Evolutionary conservation across 2,888 invertebrate species (phyloP).

Genomic region (Mongoloraphidia duomilia): DNA sequence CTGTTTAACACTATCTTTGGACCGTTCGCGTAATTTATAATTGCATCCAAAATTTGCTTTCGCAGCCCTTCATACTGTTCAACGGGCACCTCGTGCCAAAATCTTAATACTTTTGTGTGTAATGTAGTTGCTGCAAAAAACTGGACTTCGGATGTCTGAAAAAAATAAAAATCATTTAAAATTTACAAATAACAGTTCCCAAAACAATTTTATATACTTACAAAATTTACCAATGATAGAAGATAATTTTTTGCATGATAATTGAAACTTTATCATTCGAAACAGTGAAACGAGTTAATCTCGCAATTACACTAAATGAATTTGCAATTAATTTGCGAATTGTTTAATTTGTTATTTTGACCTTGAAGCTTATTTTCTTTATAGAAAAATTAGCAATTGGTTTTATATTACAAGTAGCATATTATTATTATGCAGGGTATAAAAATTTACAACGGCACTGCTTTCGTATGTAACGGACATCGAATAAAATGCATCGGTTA

Average conservation of each 20-base stretch:
- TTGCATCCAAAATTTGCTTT: conserved; percentile 60
- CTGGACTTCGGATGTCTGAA: conserved; percentile 74
- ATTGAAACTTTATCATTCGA: neutral
- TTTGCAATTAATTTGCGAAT: too few species aligned
- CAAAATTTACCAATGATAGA: neutral
- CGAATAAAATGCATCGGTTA: too few species aligned
- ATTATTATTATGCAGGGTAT: too few species aligned
- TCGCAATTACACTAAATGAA: too few species aligned
- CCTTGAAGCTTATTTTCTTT: too few species aligned
- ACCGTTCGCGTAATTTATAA: conserved; percentile 61
- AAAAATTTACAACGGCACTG: too few species aligned
- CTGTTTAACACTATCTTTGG: conserved; percentile 77
- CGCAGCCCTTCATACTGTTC: conserved; percentile 64
- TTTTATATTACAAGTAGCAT: too few species aligned
- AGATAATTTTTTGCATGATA: neutral
- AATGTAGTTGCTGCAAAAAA: conserved; percentile 88
- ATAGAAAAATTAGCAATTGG: too few species aligned
- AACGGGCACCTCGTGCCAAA: conserved; percentile 74
- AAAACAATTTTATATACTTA: too few species aligned
- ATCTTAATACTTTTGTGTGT: conserved; percentile 74
- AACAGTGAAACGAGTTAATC: neutral
- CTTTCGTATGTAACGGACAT: too few species aligned
- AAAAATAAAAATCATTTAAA: conserved; percentile 14
- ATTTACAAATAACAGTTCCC: neutral
- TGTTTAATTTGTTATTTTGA: too few species aligned